Base-by-base conservation (phyloP, 2,797 vertebrate genomes). In the Alcedo atthis region DNA sequence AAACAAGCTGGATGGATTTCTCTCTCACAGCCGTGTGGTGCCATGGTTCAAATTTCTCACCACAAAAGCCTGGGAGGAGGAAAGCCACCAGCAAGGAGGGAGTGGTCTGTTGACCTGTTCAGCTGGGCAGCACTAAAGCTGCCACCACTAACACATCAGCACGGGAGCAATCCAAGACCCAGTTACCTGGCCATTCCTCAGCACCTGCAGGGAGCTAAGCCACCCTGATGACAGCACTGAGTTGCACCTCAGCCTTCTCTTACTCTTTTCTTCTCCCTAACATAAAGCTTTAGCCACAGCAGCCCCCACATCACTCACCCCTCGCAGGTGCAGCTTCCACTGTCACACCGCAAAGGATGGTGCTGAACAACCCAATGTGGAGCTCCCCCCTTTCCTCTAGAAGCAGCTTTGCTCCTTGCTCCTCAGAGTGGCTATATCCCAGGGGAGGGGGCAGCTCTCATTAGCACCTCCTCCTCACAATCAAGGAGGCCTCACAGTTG, bases 341-440 rank as follows among this genome's bases (percentile, higher is more conserved):
- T 19, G 1, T 7, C 6, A 1, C 2, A 2, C 5, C 12, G 40
- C 24, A 7, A 17, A 54, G 14, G n/a, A n/a, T 0, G 0, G 51
- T 45, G 7, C 12, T 6, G 6, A 30, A 49, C 15, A 12, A 19
- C 16, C 9, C 32, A 33, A 18, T 2, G 15, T 0, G 0, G 4
- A 22, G 6, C 8, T 25, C 8, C 32, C 6, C 54, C 20, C 4
- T 13, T 10, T 32, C 49, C 10, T 43, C 26, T 3, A 6, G 15
- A 6, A 57, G 14, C 19, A 87, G 25, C 45, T 62, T 64, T 62
- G 28, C 37, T 58, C 57, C 61, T 63, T 2, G 0, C 3, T 18
- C n/a, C 53, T 54, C 26, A 10, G 48, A 58, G 24, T 6, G 2
- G 35, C 48, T 8, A 0, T 1, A 6, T 5, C 26, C 22, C 9